Conservation (phyloP, 2,888 invertebrate genomes). For the Portevinia maculata region DNA sequence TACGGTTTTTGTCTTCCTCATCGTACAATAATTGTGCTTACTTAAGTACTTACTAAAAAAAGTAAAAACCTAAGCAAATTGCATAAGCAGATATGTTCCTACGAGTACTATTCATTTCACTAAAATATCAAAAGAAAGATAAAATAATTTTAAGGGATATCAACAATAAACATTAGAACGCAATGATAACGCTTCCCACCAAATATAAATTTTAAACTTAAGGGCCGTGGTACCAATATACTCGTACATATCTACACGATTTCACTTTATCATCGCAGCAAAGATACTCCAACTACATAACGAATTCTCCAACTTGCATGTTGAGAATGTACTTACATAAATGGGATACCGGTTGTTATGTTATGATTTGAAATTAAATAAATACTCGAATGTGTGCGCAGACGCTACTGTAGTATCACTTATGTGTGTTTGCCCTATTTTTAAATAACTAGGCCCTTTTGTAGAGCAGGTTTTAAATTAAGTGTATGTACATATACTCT, state of each 20-base stretch:
- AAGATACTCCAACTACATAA: conserved; percentile 2
- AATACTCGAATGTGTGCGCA: conserved; percentile 1
- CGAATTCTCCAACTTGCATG: neutral
- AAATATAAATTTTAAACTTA: conserved; percentile 18
- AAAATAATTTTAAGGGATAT: conserved; percentile 1
- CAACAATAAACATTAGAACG: neutral
- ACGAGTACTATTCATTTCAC: neutral
- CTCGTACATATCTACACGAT: neutral
- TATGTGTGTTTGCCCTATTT: conserved; percentile 36
- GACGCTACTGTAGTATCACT: neutral
- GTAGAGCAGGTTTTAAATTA: neutral
- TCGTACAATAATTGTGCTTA: too few species aligned
- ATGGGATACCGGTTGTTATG: conserved; percentile 14
- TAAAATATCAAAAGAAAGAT: neutral
- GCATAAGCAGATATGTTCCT: too few species aligned
- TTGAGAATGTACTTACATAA: neutral
- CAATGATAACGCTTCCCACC: conserved; percentile 12
- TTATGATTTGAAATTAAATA: neutral
- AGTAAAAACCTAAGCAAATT: too few species aligned
- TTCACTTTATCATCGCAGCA: conserved; percentile 20
- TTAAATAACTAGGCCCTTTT: conserved; percentile 7
- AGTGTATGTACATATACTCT: too few species aligned
- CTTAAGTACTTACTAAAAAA: too few species aligned
- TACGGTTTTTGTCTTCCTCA: too few species aligned
- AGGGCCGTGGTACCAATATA: conserved; percentile 23